Base-by-base conservation (phyloP, 1,140 invertebrate genomes). In the Drosophila ercepeae region DNA sequence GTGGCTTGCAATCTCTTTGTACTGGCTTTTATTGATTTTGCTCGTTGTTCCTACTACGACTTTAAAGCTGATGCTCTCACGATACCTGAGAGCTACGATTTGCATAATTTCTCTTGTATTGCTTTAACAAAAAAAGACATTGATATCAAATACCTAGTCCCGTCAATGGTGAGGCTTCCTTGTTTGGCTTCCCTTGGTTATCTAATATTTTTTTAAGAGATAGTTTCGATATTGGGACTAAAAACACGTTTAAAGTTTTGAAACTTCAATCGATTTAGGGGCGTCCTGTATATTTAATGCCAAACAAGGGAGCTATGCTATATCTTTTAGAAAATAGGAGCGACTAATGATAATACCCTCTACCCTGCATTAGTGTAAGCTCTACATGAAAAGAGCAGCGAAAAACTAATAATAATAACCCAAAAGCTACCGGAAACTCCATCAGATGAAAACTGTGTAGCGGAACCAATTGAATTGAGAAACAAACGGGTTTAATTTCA, bases 131-230 rank as follows among this genome's bases (percentile, higher is more conserved):
- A 84, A 82, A 84, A 72, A 11, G 9, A 9, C 81, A 86, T 84
- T 77, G 81, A 84, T 76, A 86, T 84, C 81, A 86, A 84, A 88
- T 84, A 72, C 76, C 81, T 68, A 46, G 54, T 52, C 65, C 23
- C 39, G 36, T 46, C 14, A 13, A 16, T 2, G 16, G 1, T 42
- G 39, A 57, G 55, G 55, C 55, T 53, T 53, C 73, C 54, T 71
- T 71, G 73, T 73, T 46, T 81, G 78, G 79, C 78, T 83, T 83
- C 78, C 13, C 39, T 70, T 59, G 50, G 25, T 50, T 42, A 32
- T 16, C 32, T 44, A n/a, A 44, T 8, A 23, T 25, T 4, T 14
- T 48, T 48, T 13, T 27, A 16, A 39, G 34, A 36, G 36, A 6
- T 18, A 6, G 36, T 16, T 39, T 13, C 6, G n/a, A 7, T 36